These are phyloP conservation scores for Clitarchus hookeri DNA, from an alignment of 2,888 invertebrate genomes.

Conservation along the genomic window DNA sequence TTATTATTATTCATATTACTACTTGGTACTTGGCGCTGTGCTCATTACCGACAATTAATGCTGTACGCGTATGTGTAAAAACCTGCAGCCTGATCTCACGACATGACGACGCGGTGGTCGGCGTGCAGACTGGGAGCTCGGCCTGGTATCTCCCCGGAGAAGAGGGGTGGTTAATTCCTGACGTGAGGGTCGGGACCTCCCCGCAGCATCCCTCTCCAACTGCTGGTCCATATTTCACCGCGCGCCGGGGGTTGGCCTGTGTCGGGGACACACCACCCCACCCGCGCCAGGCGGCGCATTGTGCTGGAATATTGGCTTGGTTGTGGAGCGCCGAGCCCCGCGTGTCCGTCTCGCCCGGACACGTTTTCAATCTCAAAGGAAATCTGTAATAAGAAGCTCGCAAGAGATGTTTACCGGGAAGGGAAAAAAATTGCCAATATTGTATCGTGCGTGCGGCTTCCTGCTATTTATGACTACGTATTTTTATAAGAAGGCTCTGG, in stretches of 20 bases:
- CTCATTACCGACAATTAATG: too few relatives aligned
- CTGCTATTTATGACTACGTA: not conserved
- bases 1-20: too few relatives aligned
- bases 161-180: not conserved
- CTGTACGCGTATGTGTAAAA: too few relatives aligned
- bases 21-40: too few relatives aligned
- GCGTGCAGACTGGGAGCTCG: too few relatives aligned
- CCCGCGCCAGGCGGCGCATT: not conserved
- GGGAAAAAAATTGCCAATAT: not conserved
- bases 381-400: not conserved
- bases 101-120: too few relatives aligned
- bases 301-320: not conserved
- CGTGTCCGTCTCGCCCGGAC: not conserved
- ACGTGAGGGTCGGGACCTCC: not conserved
- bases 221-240: too few relatives aligned
- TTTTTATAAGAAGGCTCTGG: too few relatives aligned
- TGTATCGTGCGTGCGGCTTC: not conserved
- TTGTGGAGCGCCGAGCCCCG: too few relatives aligned
- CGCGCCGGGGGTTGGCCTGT: too few relatives aligned
- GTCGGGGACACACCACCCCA: not conserved
- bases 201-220: not conserved
- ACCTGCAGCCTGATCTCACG: too few relatives aligned
- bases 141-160: too few relatives aligned
- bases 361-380: not conserved
- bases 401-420: not conserved